These are phyloP conservation scores for Entomobrya proxima DNA, from an alignment of 2,888 invertebrate genomes.

Conservation along the genomic window DNA sequence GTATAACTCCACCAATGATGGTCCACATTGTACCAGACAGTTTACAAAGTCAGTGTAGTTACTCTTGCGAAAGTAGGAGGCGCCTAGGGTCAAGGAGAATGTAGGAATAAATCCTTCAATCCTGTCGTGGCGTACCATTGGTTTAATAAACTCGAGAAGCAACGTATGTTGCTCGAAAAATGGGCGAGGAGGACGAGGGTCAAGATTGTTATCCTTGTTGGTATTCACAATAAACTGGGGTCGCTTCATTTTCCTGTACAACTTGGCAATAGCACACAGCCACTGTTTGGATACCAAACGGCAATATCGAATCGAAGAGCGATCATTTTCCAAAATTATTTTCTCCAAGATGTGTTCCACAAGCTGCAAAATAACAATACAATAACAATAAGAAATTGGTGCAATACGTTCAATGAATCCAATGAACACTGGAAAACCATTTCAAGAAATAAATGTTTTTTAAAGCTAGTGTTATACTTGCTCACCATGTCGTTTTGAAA, in stretches of 20 bases:
- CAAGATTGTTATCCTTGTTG: conserved; percentile 19
- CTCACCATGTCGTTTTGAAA: conserved; percentile 56
- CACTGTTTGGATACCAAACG: conserved; percentile 46
- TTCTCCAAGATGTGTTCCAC: conserved; percentile 49
- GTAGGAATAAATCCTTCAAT: conserved; percentile 56
- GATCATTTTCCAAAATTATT: conserved; percentile 41
- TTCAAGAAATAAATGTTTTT: background rate
- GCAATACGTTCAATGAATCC: background rate
- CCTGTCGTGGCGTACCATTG: conserved; percentile 39
- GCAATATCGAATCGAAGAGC: conserved; percentile 11
- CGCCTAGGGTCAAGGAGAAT: conserved; percentile 36
- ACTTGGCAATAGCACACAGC: conserved; percentile 43
- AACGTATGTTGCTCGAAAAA: conserved; percentile 52
- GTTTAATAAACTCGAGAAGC: conserved; percentile 53
- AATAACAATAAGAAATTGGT: background rate
- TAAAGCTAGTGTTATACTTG: background rate
- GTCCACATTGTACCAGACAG: conserved; percentile 47
- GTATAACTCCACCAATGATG: conserved; percentile 45
- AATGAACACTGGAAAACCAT: background rate
- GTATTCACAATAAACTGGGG: conserved; percentile 55
- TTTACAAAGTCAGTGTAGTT: conserved; percentile 58
- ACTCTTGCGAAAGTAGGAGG: conserved; percentile 55
- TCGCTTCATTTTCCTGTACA: conserved; percentile 46
- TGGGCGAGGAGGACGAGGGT: conserved; percentile 38
- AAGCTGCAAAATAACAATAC: conserved; percentile 12